Evolutionary conservation across 2,113 vertebrate genomes (phyloP).

Genomic region (Heterochromis multidens): DNA sequence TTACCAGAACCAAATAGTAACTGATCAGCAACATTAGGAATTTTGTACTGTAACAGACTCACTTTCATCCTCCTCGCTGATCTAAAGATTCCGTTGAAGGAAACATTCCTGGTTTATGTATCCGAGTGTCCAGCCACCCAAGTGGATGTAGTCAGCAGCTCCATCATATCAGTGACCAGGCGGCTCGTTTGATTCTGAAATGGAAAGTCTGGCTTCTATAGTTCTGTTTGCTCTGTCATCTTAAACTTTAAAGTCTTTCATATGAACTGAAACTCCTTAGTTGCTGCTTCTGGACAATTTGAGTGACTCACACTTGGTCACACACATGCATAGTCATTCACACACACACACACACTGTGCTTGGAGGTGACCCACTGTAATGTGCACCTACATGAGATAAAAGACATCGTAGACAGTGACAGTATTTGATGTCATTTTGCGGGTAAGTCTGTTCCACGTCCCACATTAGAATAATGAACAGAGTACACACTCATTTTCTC

Average conservation of each 20-base stretch:
- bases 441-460: constrained; percentile 24
- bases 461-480: not conserved
- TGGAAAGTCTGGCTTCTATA: constrained; percentile 39
- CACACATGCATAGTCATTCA: not conserved
- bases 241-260: constrained; percentile 65
- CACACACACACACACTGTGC: not conserved
- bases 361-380: not conserved
- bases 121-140: constrained; percentile 18
- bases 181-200: constrained; percentile 42
- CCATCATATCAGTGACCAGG: constrained; percentile 9
- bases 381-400: constrained; percentile 5
- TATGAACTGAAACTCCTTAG: constrained; percentile 29
- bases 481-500: not conserved
- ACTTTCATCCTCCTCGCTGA: not conserved
- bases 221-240: constrained; percentile 53
- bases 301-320: not conserved
- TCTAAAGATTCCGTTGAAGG: not conserved
- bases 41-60: not conserved
- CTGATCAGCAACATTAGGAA: not conserved
- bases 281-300: constrained; percentile 18
- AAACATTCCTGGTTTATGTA: constrained; percentile 3
- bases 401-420: constrained; percentile 19
- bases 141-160: not conserved
- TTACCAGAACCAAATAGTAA: not conserved
- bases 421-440: constrained; percentile 18